phyloP scores from a whole-genome alignment of 2,888 invertebrate species.

The Sialis lutaria region DNA sequence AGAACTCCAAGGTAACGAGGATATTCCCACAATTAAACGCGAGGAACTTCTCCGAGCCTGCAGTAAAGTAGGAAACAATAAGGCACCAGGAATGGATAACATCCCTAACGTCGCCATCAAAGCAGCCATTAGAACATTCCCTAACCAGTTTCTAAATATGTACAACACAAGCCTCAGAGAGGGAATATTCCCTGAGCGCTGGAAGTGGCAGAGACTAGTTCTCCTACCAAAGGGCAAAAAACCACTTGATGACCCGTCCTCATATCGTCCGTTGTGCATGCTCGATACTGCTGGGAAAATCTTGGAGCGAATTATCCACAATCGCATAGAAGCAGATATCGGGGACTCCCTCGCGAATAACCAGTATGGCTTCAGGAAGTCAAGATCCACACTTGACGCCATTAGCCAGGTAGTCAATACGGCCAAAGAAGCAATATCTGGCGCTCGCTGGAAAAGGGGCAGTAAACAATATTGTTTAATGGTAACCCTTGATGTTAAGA shows the following conservation, averaged over 20 bases:
- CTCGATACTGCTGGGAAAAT: constrained; percentile 11
- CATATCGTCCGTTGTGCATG: constrained; percentile 1
- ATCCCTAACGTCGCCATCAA: background rate
- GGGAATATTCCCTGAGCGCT: constrained; percentile 5
- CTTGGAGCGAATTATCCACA: constrained; percentile 11
- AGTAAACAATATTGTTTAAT: background rate
- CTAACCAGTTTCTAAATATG: constrained; percentile 1
- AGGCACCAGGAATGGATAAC: background rate
- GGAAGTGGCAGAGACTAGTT: constrained; percentile 7
- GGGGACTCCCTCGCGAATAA: constrained; percentile 2
- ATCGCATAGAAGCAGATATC: constrained; percentile 8
- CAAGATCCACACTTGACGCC: constrained; percentile 6
- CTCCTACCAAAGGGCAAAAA: constrained; percentile 8
- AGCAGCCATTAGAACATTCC: background rate
- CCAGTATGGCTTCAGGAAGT: constrained; percentile 11
- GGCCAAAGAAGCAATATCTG: background rate
- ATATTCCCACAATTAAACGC: background rate
- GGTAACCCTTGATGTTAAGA: background rate
- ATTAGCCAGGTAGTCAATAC: background rate
- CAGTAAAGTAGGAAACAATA: background rate
- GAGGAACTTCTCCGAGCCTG: background rate
- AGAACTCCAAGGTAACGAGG: background rate
- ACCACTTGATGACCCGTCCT: background rate
- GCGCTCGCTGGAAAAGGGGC: background rate
- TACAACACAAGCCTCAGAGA: constrained; percentile 6